These are phyloP conservation scores for Oplegnathus fasciatus DNA, from an alignment of 2,113 vertebrate genomes.

Conservation along the genomic window DNA sequence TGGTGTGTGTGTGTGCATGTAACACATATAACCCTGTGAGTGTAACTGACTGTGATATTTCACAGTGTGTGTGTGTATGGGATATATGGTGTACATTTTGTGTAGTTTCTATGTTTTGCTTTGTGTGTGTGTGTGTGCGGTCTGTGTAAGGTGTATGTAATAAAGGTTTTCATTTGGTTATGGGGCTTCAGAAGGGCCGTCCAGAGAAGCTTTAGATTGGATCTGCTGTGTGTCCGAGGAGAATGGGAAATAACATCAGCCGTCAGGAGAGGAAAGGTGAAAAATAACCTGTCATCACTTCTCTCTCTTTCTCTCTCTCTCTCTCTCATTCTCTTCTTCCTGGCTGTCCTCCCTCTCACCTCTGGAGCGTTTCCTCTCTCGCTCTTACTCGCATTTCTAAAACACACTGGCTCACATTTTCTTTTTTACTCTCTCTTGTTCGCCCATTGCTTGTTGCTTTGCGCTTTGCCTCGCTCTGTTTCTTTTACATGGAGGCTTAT, in stretches of 20 bases:
- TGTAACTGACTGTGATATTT: constrained; percentile 16
- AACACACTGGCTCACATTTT: constrained; percentile 29
- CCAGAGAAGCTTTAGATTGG: constrained; percentile 84
- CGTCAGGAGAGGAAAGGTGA: constrained; percentile 83
- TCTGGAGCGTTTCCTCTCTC: constrained; percentile 19
- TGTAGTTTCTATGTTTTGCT: neutral
- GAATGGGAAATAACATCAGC: constrained; percentile 81
- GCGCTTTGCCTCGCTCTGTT: neutral
- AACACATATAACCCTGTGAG: neutral
- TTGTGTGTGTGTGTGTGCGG: neutral
- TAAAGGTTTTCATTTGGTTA: constrained; percentile 87
- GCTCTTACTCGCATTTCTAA: constrained; percentile 12
- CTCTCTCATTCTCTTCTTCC: constrained; percentile 30
- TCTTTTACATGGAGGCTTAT: neutral
- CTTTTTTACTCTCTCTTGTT: constrained; percentile 7
- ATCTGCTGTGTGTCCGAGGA: constrained; percentile 81
- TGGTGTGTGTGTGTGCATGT: neutral
- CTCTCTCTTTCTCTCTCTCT: constrained; percentile 24
- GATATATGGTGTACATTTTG: neutral
- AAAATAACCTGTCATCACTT: constrained; percentile 89
- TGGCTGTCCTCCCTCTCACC: constrained; percentile 43
- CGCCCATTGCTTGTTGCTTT: neutral
- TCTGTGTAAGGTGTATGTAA: constrained; percentile 72
- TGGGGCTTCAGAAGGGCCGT: constrained; percentile 77
- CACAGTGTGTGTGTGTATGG: neutral